Percentiles rank a stretch among this genome's conserved stretches.
phyloP scores from a whole-genome alignment of 1,140 invertebrate genomes.

The Zaprionus tsacasi region DNA sequence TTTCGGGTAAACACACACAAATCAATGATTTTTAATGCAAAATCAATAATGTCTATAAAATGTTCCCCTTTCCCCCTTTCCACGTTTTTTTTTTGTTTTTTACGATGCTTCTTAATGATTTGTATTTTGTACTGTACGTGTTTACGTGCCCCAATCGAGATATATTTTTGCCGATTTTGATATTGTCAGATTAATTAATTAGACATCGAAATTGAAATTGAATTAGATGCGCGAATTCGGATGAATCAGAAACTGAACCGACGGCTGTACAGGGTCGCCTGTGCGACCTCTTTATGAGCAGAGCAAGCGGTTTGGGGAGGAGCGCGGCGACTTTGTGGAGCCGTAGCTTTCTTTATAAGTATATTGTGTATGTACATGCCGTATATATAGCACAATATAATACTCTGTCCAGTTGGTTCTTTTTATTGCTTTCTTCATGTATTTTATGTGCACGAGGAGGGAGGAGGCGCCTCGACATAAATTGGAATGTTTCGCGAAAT shows the following conservation, averaged over 20 bases:
- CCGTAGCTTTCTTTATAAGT: slow-evolving; percentile 2
- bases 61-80: neutral
- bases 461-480: slow-evolving; percentile 49
- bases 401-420: slow-evolving; percentile 51
- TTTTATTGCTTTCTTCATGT: slow-evolving; percentile 56
- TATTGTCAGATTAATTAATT: slow-evolving; percentile 54
- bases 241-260: slow-evolving; percentile 47
- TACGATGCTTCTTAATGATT: slow-evolving; percentile 22
- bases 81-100: slow-evolving; percentile 20
- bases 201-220: slow-evolving; percentile 41
- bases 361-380: slow-evolving; percentile 17
- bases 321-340: slow-evolving; percentile 1
- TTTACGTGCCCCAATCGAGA: slow-evolving; percentile 40
- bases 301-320: neutral
- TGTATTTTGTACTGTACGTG: slow-evolving; percentile 33
- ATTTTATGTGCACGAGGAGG: slow-evolving; percentile 58
- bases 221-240: slow-evolving; percentile 44
- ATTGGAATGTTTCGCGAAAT: slow-evolving; percentile 41
- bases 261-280: slow-evolving; percentile 34
- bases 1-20: too few relatives aligned
- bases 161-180: slow-evolving; percentile 58
- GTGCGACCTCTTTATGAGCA: too few relatives aligned
- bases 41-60: neutral
- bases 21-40: neutral
- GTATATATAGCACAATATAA: slow-evolving; percentile 7